Conservation (phyloP, 2,888 invertebrate genomes). For the Celastrina argiolus region DNA sequence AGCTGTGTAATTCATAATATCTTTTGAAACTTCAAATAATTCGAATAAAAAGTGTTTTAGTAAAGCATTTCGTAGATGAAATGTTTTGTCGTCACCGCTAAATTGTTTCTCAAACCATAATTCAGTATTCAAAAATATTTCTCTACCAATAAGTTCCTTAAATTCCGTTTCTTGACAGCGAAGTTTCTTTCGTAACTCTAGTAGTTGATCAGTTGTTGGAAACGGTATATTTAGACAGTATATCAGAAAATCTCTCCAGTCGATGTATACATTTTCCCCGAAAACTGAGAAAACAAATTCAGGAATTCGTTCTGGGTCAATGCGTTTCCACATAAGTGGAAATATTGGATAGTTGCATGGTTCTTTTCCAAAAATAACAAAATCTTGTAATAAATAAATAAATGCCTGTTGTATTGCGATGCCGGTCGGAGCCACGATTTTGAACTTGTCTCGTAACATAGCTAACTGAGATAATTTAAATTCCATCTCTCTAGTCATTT, state of each 20-base stretch:
- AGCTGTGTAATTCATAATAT: constrained; percentile 79
- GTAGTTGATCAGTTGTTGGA: constrained; percentile 74
- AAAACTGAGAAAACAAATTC: constrained; percentile 68
- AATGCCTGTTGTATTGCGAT: constrained; percentile 65
- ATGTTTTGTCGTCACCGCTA: constrained; percentile 43
- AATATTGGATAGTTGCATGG: constrained; percentile 55
- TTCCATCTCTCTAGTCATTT: constrained; percentile 45
- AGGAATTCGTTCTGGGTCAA: constrained; percentile 62
- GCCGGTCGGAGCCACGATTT: constrained; percentile 64
- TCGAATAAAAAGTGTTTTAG: constrained; percentile 78
- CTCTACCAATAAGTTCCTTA: constrained; percentile 54
- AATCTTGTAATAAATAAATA: constrained; percentile 73
- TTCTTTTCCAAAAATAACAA: constrained; percentile 67
- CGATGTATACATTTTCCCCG: constrained; percentile 74
- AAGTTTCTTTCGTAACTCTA: constrained; percentile 67
- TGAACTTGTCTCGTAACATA: constrained; percentile 54
- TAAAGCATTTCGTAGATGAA: constrained; percentile 50
- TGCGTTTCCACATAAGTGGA: constrained; percentile 57
- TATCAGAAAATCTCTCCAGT: constrained; percentile 83
- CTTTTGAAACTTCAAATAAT: constrained; percentile 67
- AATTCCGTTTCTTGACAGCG: constrained; percentile 62
- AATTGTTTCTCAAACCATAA: constrained; percentile 65
- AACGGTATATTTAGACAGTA: constrained; percentile 75
- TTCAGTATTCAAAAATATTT: constrained; percentile 48
- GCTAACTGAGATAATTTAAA: constrained; percentile 61